These are phyloP conservation scores for Sphenodon punctatus DNA, from an alignment of 2,797 vertebrate genomes.

Conservation along the genomic window DNA sequence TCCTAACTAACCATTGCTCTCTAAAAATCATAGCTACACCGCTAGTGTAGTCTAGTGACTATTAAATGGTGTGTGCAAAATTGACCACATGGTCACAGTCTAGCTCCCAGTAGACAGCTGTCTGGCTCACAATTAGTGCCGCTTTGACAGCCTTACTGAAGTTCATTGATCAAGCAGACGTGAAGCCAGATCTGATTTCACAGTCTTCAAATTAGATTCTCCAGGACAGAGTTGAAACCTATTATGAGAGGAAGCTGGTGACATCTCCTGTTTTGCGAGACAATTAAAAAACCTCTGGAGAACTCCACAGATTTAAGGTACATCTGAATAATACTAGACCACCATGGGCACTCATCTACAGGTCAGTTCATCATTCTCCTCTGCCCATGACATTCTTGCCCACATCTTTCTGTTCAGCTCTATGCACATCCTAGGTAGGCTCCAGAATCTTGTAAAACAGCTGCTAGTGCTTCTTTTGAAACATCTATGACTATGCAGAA, in stretches of 20 bases:
- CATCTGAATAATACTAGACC: neutral
- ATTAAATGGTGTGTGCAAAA: no score
- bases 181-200: no score
- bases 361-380: accelerated
- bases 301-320: neutral
- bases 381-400: neutral
- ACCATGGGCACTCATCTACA: neutral
- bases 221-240: neutral
- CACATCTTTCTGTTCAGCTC: neutral
- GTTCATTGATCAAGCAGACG: neutral
- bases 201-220: neutral
- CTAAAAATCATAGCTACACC: no score
- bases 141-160: neutral
- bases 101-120: neutral
- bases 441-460: neutral
- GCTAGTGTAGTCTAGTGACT: no score
- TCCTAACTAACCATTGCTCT: no score
- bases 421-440: neutral
- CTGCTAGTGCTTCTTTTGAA: neutral
- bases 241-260: no score
- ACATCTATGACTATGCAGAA: no score
- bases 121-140: neutral
- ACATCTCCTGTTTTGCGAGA: neutral
- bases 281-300: neutral
- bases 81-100: no score